These are phyloP conservation scores for Argentina silus DNA, from an alignment of 2,797 vertebrate species.

Conservation along the genomic window DNA sequence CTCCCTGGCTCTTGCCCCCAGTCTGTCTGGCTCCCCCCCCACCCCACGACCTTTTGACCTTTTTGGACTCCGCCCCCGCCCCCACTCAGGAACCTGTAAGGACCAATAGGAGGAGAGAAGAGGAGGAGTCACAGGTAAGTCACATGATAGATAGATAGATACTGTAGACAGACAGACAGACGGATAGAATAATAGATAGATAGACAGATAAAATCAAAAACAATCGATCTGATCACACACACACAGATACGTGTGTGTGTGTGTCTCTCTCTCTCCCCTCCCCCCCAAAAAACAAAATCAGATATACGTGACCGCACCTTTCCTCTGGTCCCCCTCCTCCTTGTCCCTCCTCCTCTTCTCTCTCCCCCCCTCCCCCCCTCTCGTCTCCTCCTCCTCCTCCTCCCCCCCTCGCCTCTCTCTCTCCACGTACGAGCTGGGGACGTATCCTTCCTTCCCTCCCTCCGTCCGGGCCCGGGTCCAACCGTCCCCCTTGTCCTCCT, in stretches of 20 bases:
- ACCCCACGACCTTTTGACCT: no score
- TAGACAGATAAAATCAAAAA: neutral
- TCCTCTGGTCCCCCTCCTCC: conserved; percentile 97
- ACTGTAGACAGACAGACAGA: neutral
- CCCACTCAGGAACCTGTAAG: conserved; percentile 98
- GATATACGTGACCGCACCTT: conserved; percentile 99
- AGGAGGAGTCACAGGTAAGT: conserved; percentile 41
- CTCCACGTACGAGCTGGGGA: conserved; percentile 98
- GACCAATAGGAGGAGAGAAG: conserved; percentile 91
- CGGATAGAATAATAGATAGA: neutral
- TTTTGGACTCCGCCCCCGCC: conserved; percentile 87
- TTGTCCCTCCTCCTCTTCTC: conserved; percentile 94
- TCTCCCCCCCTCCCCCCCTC: conserved; percentile 69
- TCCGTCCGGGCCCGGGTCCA: conserved; percentile 97
- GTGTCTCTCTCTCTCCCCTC: no score
- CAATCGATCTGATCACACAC: conserved; percentile 44
- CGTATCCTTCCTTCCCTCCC: conserved; percentile 95
- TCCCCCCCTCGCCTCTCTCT: conserved; percentile 99
- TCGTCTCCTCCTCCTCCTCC: conserved; percentile 97
- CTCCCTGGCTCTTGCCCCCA: no score
- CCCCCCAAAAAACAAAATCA: conserved; percentile 65
- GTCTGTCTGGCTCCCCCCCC: no score
- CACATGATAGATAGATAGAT: conserved; percentile 17
- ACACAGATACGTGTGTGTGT: neutral
- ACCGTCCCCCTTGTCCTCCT: conserved; percentile 98